Conservation (phyloP, 2,888 invertebrate genomes). For the Melanchra persicariae region DNA sequence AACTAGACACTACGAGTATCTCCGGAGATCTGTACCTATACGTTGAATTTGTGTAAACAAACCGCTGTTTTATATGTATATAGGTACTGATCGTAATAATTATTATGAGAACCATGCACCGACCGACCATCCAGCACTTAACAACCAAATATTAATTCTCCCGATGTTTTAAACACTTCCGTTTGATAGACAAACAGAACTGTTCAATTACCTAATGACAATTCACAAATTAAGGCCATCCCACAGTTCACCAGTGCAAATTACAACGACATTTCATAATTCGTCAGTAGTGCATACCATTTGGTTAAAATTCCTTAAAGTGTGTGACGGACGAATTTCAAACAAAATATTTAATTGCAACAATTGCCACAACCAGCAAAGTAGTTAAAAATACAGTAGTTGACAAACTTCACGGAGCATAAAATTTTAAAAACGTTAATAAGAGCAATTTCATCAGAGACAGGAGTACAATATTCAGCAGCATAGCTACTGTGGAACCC, state of each 20-base stretch:
- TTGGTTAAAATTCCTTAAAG: conserved; percentile 21
- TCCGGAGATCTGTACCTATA: no score
- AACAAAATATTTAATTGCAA: conserved; percentile 13
- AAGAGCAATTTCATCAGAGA: not conserved
- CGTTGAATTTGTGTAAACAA: no score
- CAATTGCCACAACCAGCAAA: not conserved
- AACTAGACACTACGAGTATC: no score
- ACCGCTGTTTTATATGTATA: no score
- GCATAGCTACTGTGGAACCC: not conserved
- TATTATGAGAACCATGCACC: no score
- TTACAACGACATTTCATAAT: conserved; percentile 19
- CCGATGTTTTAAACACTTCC: not conserved
- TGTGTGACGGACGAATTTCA: not conserved
- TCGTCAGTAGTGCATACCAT: not conserved
- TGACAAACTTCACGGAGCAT: conserved; percentile 8
- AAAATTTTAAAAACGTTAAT: conserved; percentile 14
- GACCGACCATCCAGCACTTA: no score
- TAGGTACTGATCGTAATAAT: no score
- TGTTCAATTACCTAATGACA: conserved; percentile 5
- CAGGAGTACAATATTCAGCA: not conserved
- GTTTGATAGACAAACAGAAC: not conserved
- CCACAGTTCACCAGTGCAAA: not conserved
- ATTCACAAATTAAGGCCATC: conserved; percentile 28
- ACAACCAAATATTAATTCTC: no score
- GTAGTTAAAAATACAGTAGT: no score